Base-by-base conservation (phyloP, 2,113 vertebrate species). In the Sinocyclocheilus anophthalmus region DNA sequence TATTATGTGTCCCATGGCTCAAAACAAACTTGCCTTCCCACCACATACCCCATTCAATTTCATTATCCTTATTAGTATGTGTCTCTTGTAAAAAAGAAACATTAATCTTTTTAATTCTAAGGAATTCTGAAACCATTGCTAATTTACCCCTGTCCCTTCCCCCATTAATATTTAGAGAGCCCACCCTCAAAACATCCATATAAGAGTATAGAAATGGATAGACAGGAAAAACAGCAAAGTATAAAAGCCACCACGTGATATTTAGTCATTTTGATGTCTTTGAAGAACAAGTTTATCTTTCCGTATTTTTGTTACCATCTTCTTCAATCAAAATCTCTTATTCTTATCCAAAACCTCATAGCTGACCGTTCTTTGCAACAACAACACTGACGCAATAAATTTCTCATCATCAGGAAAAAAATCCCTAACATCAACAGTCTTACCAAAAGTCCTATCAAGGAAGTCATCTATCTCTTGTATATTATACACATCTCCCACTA, bases 111-210 rank as follows among this genome's bases (percentile, higher is more conserved):
- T n/a, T n/a, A n/a, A n/a, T n/a, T n/a, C n/a, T 59, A 63, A 69
- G 2, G 16, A 69, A 69, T 69, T 69, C 65, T 33, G 26, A 69
- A 69, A 69, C 12, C 4, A 69, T 5, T 16, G 65, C 65, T 33
- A 69, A 69, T 69, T 69, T 69, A 69, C 13, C 13, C 26, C 24
- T 65, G 14, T 69, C 65, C 14, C 65, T 69, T 26, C 65, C 65
- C 65, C 65, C 65, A 33, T 69, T 33, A 33, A 69, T 69, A 69
- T 69, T 69, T 16, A 69, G 65, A 69, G 65, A 69, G 8, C 65
- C 26, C 30, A 33, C 65, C 65, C 26, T 69, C 26, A 33, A 69
- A 33, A 1, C 2, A 69, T 69, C 67, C 30, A 69, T 69, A 18
- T 37, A 8, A 69, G 13, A 69, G 24, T 5, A 69, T 1, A 67